Conservation (phyloP, 2,797 vertebrate genomes). For the Anomalospiza imberbis region DNA sequence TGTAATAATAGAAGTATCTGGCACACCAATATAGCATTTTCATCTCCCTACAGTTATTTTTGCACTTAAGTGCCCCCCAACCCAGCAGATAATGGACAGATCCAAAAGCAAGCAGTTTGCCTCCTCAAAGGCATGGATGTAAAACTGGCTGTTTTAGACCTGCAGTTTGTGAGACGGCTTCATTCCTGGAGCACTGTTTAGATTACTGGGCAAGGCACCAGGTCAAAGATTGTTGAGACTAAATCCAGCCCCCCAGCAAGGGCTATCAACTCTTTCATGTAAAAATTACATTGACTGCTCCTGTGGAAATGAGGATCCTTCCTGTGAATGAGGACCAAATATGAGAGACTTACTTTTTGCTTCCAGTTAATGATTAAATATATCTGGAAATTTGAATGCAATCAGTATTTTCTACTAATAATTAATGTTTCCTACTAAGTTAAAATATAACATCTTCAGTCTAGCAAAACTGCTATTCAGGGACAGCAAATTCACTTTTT, state of each 20-base stretch:
- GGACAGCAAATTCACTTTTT: neutral
- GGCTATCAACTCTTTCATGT: neutral
- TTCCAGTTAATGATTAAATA: neutral
- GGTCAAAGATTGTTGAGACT: neutral
- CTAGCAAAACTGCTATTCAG: neutral
- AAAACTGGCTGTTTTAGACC: neutral
- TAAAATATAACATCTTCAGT: neutral
- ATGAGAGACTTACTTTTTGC: neutral
- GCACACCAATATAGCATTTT: neutral
- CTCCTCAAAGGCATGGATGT: neutral
- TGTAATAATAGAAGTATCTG: neutral
- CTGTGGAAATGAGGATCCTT: neutral
- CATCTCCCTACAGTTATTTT: neutral
- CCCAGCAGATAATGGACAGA: neutral
- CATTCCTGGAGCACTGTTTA: neutral
- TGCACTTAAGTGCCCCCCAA: neutral
- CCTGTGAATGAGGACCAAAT: neutral
- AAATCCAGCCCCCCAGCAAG: neutral
- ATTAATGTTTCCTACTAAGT: neutral
- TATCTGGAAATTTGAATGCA: neutral
- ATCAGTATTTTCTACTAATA: neutral
- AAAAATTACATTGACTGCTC: neutral
- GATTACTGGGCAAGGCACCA: neutral
- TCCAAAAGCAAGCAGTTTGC: neutral
- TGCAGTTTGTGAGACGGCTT: neutral